Percentiles rank a stretch among this genome's conserved stretches.
Conservation (phyloP, 1,140 invertebrate genomes). For the Drosophila serrata region DNA sequence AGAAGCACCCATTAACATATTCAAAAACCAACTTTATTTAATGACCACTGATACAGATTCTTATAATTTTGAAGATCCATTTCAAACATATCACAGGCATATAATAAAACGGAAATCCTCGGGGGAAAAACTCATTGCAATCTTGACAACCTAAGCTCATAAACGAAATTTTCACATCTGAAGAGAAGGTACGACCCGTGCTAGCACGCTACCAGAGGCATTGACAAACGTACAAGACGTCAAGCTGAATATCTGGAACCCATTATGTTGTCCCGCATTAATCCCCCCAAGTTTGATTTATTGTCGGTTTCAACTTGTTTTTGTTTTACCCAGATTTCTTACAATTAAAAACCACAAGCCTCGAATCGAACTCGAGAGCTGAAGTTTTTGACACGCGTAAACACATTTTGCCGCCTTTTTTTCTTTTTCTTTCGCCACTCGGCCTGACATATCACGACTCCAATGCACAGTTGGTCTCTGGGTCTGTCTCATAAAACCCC, state of each 20-base stretch:
- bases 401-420: constrained; percentile 30
- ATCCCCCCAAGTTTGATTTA: constrained; percentile 18
- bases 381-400: constrained; percentile 65
- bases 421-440: constrained; percentile 67
- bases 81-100: too few species aligned
- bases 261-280: constrained; percentile 20
- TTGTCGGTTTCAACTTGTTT: constrained; percentile 19
- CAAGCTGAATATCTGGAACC: constrained; percentile 55
- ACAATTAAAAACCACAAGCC: constrained; percentile 60
- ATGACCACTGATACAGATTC: too few species aligned
- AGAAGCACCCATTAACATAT: too few species aligned
- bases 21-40: too few species aligned
- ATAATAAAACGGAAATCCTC: too few species aligned
- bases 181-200: constrained; percentile 92
- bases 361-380: constrained; percentile 33
- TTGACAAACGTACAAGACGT: constrained; percentile 52
- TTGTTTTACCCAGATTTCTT: constrained; percentile 41
- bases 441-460: constrained; percentile 76
- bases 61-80: too few species aligned
- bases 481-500: constrained; percentile 14
- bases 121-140: too few species aligned
- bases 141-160: too few species aligned
- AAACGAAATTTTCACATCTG: too few species aligned
- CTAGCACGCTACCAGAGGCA: constrained; percentile 53
- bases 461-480: constrained; percentile 29